These are phyloP conservation scores for Lethenteron reissneri DNA, from an alignment of 2,113 vertebrate genomes.

Conservation along the genomic window DNA sequence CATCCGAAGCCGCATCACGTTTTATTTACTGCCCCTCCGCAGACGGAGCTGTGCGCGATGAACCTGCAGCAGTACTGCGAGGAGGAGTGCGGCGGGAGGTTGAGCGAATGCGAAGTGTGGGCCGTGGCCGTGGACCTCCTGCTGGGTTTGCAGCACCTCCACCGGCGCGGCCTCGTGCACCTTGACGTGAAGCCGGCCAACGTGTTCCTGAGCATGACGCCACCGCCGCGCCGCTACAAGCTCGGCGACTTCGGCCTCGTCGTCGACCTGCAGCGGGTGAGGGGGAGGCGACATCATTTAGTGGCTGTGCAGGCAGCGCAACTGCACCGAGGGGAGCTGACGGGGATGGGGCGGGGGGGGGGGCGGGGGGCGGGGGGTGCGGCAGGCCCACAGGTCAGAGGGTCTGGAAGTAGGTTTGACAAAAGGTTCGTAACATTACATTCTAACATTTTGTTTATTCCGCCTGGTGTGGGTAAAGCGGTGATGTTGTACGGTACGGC, in stretches of 20 bases:
- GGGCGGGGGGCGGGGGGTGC: conserved; percentile 14
- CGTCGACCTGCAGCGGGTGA: conserved; percentile 17
- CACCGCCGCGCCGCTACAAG: conserved; percentile 36
- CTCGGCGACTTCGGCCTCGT: conserved; percentile 60
- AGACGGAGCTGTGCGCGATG: conserved; percentile 52
- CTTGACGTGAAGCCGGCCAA: conserved; percentile 66
- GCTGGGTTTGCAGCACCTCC: conserved; percentile 42
- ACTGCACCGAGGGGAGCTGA: conserved; percentile 13
- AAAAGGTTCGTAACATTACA: too few species aligned
- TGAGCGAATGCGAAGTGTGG: conserved; percentile 39
- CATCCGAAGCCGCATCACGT: too few species aligned
- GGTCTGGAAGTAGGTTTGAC: too few species aligned
- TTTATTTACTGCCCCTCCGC: neutral
- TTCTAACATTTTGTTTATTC: too few species aligned
- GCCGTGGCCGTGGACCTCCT: conserved; percentile 45
- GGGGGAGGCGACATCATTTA: too few species aligned
- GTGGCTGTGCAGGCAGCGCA: too few species aligned
- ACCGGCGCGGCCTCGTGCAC: conserved; percentile 37
- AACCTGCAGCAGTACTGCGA: conserved; percentile 46
- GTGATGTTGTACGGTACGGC: too few species aligned
- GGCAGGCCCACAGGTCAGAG: too few species aligned
- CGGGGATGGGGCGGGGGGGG: conserved; percentile 7
- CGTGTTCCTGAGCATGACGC: conserved; percentile 32
- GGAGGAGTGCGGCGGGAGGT: conserved; percentile 18
- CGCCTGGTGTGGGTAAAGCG: too few species aligned